These are phyloP conservation scores for Apamea epomidion DNA, from an alignment of 2,888 invertebrate species.

Conservation along the genomic window DNA sequence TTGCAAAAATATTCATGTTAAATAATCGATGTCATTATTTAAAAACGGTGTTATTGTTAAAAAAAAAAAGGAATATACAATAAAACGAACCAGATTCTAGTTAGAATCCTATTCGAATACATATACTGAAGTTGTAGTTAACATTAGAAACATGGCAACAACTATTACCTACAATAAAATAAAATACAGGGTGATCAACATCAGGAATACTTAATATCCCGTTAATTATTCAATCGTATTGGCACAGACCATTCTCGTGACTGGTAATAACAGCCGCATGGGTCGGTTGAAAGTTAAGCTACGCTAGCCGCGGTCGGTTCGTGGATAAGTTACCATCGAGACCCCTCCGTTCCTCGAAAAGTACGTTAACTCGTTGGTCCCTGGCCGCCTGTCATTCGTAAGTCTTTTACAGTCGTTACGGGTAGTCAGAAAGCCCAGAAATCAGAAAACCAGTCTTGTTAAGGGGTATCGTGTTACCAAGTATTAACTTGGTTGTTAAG, in stretches of 20 bases:
- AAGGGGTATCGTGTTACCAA: not conserved
- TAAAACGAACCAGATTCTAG: not conserved
- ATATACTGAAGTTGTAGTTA: not conserved
- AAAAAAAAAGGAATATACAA: not conserved
- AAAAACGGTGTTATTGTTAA: no score
- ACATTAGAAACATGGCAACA: not conserved
- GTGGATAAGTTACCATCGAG: not conserved
- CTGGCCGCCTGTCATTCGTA: not conserved
- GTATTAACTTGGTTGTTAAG: not conserved
- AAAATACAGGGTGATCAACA: not conserved
- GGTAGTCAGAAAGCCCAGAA: not conserved
- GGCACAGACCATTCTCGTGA: not conserved
- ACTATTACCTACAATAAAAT: not conserved
- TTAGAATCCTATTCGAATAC: conserved; percentile 15
- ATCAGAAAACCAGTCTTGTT: not conserved
- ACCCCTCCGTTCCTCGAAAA: not conserved
- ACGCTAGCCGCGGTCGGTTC: not conserved
- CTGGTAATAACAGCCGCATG: not conserved
- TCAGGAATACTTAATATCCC: not conserved
- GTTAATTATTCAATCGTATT: not conserved
- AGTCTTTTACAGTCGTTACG: not conserved
- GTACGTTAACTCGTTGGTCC: not conserved
- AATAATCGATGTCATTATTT: not conserved
- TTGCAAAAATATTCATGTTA: not conserved
- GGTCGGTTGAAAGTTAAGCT: not conserved